Evolutionary conservation across 2,797 vertebrate genomes (phyloP).

Genomic region (Coregonus suidteri): DNA sequence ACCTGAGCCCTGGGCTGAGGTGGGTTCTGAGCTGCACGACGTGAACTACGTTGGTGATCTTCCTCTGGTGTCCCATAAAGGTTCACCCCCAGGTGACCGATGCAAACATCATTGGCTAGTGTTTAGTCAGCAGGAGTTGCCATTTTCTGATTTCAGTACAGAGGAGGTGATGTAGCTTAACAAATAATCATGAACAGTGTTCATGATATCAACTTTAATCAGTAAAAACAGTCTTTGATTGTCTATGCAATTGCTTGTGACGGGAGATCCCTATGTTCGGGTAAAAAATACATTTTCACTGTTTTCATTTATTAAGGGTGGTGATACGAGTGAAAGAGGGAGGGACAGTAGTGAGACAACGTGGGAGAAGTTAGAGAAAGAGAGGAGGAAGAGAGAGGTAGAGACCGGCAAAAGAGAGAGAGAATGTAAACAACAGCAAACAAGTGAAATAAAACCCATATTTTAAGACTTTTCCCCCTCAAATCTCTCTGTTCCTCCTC

Average conservation of each 20-base stretch:
- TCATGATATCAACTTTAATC: constrained; percentile 13
- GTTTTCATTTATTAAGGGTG: constrained; percentile 28
- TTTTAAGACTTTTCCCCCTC: constrained; percentile 39
- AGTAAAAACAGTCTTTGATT: constrained; percentile 68
- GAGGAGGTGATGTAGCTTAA: constrained; percentile 56
- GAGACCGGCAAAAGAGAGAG: constrained; percentile 30
- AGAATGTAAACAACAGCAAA: constrained; percentile 39
- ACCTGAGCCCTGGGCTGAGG: constrained; percentile 79
- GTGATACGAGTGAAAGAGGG: constrained; percentile 26
- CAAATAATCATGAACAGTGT: constrained; percentile 49
- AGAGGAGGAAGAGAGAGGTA: constrained; percentile 41
- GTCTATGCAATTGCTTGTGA: constrained; percentile 73
- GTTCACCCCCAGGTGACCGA: constrained; percentile 91
- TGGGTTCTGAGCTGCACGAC: constrained; percentile 79
- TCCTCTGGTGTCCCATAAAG: constrained; percentile 95
- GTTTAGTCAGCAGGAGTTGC: constrained; percentile 29
- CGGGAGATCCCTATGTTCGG: constrained; percentile 43
- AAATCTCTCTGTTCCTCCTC: constrained; percentile 26
- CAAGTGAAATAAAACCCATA: constrained; percentile 61
- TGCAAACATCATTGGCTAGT: no score
- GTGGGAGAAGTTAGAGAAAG: constrained; percentile 17
- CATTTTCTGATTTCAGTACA: constrained; percentile 51
- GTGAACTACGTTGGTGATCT: constrained; percentile 92
- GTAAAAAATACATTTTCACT: constrained; percentile 27
- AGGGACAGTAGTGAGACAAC: constrained; percentile 16